Conservation (phyloP, 2,113 vertebrate species). For the Actenoides lindsayi region DNA sequence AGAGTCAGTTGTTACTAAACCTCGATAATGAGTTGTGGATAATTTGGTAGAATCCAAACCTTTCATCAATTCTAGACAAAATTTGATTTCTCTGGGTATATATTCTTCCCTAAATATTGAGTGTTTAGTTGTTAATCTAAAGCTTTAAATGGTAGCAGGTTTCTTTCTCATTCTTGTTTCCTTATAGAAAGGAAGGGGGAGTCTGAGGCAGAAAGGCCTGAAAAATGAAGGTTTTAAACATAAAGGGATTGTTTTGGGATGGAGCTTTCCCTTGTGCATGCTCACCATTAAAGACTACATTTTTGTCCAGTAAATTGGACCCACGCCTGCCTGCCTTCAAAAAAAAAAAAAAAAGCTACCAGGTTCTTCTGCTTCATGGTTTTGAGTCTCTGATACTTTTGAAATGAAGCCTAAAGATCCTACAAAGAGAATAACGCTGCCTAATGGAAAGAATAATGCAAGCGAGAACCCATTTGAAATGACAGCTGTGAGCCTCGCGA, state of each 20-base stretch:
- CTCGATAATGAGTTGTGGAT: fast-evolving
- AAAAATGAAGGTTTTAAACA: constrained; percentile 35
- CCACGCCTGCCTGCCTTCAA: constrained; percentile 37
- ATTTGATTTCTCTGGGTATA: neutral
- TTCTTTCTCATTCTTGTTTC: neutral
- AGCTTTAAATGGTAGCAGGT: neutral
- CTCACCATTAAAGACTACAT: constrained; percentile 16
- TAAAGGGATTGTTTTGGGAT: constrained; percentile 52
- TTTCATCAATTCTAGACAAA: neutral
- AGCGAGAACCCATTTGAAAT: constrained; percentile 37
- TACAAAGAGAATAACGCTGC: constrained; percentile 49
- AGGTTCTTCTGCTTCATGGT: constrained; percentile 34
- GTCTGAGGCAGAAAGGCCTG: neutral
- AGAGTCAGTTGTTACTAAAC: neutral
- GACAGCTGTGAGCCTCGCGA: constrained; percentile 34
- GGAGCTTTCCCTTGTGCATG: constrained; percentile 38
- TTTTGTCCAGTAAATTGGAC: constrained; percentile 38
- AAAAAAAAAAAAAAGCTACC: neutral
- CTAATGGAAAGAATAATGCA: constrained; percentile 59
- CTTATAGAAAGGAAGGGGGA: neutral
- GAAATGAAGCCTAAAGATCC: constrained; percentile 48
- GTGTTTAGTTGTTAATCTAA: neutral
- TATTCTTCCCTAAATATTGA: neutral
- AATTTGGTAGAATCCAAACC: neutral
- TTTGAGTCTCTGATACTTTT: constrained; percentile 51